Conservation (phyloP, 2,888 invertebrate species). For the Trichopoda pennipes region DNA sequence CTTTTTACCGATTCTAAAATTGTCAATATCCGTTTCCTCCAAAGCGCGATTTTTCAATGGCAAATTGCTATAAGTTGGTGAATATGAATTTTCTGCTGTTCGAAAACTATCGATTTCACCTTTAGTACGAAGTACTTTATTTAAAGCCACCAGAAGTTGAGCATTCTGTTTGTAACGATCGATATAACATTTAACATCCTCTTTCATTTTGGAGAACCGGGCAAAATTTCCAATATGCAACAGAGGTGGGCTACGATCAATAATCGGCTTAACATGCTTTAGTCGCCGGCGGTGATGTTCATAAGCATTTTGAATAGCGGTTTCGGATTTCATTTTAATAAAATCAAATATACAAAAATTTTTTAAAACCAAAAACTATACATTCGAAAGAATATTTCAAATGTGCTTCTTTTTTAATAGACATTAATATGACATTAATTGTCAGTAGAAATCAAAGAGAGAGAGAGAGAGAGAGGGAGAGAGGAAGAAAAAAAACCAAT, state of each 20-base stretch:
- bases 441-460: too few relatives aligned
- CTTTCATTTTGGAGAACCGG: slow-evolving; percentile 48
- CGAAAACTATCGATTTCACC: slow-evolving; percentile 21
- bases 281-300: slow-evolving; percentile 45
- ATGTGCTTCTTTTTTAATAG: too few relatives aligned
- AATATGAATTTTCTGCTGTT: not conserved
- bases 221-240: slow-evolving; percentile 40
- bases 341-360: not conserved
- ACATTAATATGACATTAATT: too few relatives aligned
- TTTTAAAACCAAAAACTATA: not conserved
- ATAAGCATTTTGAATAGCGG: slow-evolving; percentile 11
- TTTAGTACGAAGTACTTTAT: slow-evolving; percentile 53
- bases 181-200: slow-evolving; percentile 40
- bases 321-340: slow-evolving; percentile 11
- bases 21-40: slow-evolving; percentile 44
- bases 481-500: too few relatives aligned
- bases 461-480: too few relatives aligned
- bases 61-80: slow-evolving; percentile 16
- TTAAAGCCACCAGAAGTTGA: slow-evolving; percentile 51
- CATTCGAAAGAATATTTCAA: not conserved
- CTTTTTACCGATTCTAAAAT: slow-evolving; percentile 37
- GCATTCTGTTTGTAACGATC: slow-evolving; percentile 55
- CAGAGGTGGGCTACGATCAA: slow-evolving; percentile 57
- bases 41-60: not conserved
- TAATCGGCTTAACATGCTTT: slow-evolving; percentile 23